Evolutionary conservation across 1,140 invertebrate species (phyloP), one percentile per base, ranked within the genome.

Genomic region (Venturia canescens): DNA sequence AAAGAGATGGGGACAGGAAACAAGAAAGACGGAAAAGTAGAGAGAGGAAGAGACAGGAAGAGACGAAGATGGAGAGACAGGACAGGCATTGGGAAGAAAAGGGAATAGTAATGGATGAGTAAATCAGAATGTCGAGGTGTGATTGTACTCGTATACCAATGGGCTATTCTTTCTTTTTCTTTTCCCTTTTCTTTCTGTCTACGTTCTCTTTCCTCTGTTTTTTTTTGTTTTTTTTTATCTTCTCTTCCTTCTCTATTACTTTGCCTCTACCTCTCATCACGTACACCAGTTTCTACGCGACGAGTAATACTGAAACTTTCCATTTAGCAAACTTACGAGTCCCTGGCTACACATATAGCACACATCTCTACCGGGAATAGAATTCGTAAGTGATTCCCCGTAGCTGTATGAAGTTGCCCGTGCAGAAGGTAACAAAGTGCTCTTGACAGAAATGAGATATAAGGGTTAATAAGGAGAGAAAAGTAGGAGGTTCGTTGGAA

Each of bases 131-230:
- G 26, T 69, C 29, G 29, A 18, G 27, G 27, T 31, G 66, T 29
- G 66, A 69, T 69, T 31, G 27, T 21, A 69, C 66, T 69, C n/a
- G 66, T 79, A 79, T 79, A 69, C 29, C 66, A 29, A 31, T 18
- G n/a, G 27, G 27, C n/a, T 31, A 69, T 69, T 9, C 29, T 69
- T 27, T 16, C 2, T 15, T 63, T 26, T 13, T 63, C 27, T 67
- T n/a, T n/a, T 63, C 23, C 23, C 60, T 15, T 27, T 26, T 27
- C 9, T 1, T 13, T 27, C 60, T 63, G 9, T 18, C 11, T 44
- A 15, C 50, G 18, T 63, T 63, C 60, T 63, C 26, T 63, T 63
- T 11, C 53, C 18, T 57, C 53, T n/a, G 11, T 57, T 4, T 57
- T 18, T n/a, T n/a, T 57, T n/a, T 57, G 11, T 57, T 57, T 57